phyloP scores from a whole-genome alignment of 2,888 invertebrate genomes.

The Drosophila maculinotata region DNA sequence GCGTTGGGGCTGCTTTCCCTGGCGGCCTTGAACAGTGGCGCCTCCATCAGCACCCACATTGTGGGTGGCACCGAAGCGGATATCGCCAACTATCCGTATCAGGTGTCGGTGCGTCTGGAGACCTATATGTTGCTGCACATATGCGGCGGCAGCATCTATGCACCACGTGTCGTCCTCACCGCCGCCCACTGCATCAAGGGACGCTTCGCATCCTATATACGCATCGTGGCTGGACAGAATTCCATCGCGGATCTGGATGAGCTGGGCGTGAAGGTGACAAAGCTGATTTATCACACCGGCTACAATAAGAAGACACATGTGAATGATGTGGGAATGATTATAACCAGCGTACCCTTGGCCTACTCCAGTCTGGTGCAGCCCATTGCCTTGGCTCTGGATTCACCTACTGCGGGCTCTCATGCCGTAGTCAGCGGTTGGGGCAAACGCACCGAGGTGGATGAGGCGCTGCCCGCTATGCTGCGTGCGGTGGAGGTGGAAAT shows the following conservation, averaged over 20 bases:
- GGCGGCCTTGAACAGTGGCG: constrained; percentile 29
- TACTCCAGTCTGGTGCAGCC: constrained; percentile 84
- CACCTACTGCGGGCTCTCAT: constrained; percentile 56
- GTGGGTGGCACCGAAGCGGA: constrained; percentile 68
- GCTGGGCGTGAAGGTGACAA: constrained; percentile 64
- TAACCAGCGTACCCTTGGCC: constrained; percentile 85
- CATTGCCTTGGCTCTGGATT: constrained; percentile 78
- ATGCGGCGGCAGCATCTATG: constrained; percentile 75
- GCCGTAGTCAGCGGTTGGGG: constrained; percentile 83
- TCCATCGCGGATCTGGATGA: constrained; percentile 69
- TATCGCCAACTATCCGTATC: constrained; percentile 65
- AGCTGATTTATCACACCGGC: constrained; percentile 65
- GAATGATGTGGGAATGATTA: constrained; percentile 87
- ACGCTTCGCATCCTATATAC: constrained; percentile 69
- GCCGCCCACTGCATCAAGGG: constrained; percentile 78
- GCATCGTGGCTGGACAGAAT: constrained; percentile 73
- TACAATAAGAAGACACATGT: constrained; percentile 85
- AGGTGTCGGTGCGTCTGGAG: constrained; percentile 73
- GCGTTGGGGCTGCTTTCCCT: constrained; percentile 38
- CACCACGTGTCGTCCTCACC: constrained; percentile 65
- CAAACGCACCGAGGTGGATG: constrained; percentile 66
- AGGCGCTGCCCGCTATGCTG: constrained; percentile 69
- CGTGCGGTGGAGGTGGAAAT: constrained; percentile 86
- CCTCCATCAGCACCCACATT: constrained; percentile 52
- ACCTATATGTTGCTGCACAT: constrained; percentile 70